A percentile compares a stretch with the other conserved stretches of the same genome.
Evolutionary conservation across 2,888 invertebrate genomes (phyloP).

Genomic region (Acronicta alni): DNA sequence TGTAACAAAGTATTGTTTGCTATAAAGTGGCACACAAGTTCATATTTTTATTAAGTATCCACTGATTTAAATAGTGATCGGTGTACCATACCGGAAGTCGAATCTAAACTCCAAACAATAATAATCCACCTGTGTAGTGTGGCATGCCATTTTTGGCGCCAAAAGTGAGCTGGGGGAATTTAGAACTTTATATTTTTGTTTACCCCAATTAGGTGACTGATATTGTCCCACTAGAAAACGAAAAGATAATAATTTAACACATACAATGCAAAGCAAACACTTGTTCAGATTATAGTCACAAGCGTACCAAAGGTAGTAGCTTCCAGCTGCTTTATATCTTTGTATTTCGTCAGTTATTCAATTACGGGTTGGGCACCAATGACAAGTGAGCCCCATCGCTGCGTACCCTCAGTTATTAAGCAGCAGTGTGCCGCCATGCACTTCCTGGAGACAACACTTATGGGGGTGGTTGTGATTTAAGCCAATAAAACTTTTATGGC

Average conservation of each 20-base stretch:
- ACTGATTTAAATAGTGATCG: no score
- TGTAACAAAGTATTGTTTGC: not conserved
- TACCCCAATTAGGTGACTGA: no score
- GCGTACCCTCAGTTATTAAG: slow-evolving; percentile 60
- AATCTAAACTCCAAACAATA: no score
- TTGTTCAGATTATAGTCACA: not conserved
- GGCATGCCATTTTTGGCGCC: no score
- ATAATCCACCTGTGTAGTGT: no score
- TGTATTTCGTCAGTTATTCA: slow-evolving; percentile 56
- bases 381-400: slow-evolving; percentile 54
- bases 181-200: no score
- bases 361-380: slow-evolving; percentile 60
- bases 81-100: no score
- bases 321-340: slow-evolving; percentile 12
- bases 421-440: slow-evolving; percentile 38
- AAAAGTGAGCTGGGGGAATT: no score
- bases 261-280: no score
- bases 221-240: no score
- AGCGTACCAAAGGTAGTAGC: slow-evolving; percentile 1
- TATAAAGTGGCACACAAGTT: not conserved
- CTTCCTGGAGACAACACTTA: slow-evolving; percentile 38
- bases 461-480: slow-evolving; percentile 50
- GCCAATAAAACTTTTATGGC: slow-evolving; percentile 50
- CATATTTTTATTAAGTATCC: not conserved
- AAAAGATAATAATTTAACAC: no score